Conservation (phyloP, 2,113 vertebrate genomes). For the Grantiella picta region DNA sequence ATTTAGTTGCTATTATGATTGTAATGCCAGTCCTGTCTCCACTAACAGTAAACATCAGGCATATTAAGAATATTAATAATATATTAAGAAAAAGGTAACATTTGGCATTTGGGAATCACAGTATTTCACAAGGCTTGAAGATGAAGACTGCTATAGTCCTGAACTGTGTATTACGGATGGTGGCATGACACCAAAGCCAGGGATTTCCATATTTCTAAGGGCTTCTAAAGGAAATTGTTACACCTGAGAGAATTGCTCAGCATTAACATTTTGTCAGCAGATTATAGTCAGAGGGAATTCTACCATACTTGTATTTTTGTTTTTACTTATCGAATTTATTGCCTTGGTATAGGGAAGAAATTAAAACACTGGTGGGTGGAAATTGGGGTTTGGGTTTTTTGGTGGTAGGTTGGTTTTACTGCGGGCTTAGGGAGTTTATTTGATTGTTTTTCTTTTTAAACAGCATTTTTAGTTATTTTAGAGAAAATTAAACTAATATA, state of each 20-base stretch:
- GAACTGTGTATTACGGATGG: not conserved
- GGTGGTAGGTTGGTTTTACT: not conserved
- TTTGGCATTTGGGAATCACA: not conserved
- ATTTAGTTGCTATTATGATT: not conserved
- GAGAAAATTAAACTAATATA: not conserved
- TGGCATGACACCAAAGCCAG: not conserved
- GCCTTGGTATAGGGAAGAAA: not conserved
- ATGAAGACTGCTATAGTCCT: not conserved
- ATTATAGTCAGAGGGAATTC: not conserved
- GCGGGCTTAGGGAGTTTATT: fast-evolving
- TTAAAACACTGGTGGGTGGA: not conserved
- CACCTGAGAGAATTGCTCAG: not conserved
- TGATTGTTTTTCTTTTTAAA: not conserved
- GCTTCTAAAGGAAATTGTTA: not conserved
- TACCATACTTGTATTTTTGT: not conserved
- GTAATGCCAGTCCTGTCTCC: not conserved
- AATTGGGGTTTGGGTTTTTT: not conserved
- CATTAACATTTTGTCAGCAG: not conserved
- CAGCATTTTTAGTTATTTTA: not conserved
- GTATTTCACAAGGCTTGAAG: not conserved
- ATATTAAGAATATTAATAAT: not conserved
- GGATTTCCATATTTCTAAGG: not conserved
- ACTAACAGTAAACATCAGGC: not conserved
- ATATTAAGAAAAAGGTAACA: not conserved
- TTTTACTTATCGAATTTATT: not conserved